Conservation (phyloP, 1,140 invertebrate genomes). For the Zaprionus capensis region DNA sequence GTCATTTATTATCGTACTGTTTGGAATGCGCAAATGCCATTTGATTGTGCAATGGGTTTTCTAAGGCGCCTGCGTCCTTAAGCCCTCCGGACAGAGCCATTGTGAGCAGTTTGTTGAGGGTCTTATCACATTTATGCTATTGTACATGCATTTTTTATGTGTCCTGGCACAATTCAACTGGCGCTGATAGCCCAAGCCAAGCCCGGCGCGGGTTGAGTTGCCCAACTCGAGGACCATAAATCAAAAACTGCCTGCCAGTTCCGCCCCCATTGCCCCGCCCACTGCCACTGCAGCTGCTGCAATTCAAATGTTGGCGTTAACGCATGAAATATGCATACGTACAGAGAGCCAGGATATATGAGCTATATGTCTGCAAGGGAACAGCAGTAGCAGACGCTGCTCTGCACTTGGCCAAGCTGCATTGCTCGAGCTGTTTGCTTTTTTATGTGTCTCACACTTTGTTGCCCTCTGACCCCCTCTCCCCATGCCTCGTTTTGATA, state of each 20-base stretch:
- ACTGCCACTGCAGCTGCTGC: conserved; percentile 35
- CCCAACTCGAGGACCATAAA: conserved; percentile 62
- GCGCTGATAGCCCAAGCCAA: conserved; percentile 57
- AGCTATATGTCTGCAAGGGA: conserved; percentile 20
- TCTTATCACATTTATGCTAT: conserved; percentile 75
- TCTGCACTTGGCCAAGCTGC: conserved; percentile 7
- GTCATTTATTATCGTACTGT: conserved; percentile 5
- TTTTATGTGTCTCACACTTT: conserved; percentile 36
- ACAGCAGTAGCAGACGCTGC: conserved; percentile 34
- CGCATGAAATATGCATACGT: conserved; percentile 82
- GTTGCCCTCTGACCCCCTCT: not conserved
- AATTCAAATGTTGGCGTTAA: conserved; percentile 83
- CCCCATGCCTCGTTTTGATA: conserved; percentile 14
- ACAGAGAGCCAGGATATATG: conserved; percentile 35
- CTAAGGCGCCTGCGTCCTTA: conserved; percentile 8
- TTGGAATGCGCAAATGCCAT: conserved; percentile 11
- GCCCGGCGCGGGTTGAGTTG: conserved; percentile 22
- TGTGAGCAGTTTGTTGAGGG: conserved; percentile 51
- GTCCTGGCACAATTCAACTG: conserved; percentile 71
- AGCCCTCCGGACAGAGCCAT: conserved; percentile 15
- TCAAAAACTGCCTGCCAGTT: conserved; percentile 66
- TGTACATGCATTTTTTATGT: conserved; percentile 75
- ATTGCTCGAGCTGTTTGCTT: conserved; percentile 17
- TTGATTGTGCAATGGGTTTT: conserved; percentile 8
- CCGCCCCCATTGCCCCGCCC: not conserved